Evolutionary conservation across 2,797 vertebrate species (phyloP).

Genomic region (Taeniopygia guttata): DNA sequence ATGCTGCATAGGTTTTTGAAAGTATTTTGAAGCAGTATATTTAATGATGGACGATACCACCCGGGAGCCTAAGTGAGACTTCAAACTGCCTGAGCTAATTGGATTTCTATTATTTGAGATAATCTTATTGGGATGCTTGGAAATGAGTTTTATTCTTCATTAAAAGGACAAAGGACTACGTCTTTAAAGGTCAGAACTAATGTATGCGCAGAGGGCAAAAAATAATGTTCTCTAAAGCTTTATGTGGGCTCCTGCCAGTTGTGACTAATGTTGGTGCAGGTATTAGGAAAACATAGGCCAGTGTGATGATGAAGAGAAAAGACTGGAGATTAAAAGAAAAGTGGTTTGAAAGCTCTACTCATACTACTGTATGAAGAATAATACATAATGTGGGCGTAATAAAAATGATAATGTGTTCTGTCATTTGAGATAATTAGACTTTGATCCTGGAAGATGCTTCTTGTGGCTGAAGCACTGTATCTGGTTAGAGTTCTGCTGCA

Average conservation of each 20-base stretch:
- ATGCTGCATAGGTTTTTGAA: not conserved
- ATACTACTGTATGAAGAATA: constrained; percentile 19
- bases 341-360: constrained; percentile 50
- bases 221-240: constrained; percentile 46
- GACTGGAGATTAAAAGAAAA: constrained; percentile 60
- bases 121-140: constrained; percentile 65
- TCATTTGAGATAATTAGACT: constrained; percentile 60
- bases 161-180: constrained; percentile 51
- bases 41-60: constrained; percentile 32
- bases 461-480: not conserved
- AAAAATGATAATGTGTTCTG: constrained; percentile 52
- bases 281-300: constrained; percentile 39
- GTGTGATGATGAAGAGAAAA: constrained; percentile 38
- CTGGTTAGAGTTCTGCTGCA: not conserved
- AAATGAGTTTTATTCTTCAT: constrained; percentile 65
- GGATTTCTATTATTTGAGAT: constrained; percentile 67
- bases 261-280: constrained; percentile 38
- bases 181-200: constrained; percentile 64
- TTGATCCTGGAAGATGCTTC: constrained; percentile 31
- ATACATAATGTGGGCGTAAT: constrained; percentile 28
- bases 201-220: constrained; percentile 63
- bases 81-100: constrained; percentile 63
- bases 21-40: constrained; percentile 13
- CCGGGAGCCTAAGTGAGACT: constrained; percentile 49
- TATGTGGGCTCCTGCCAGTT: constrained; percentile 28